Evolutionary conservation across 2,888 invertebrate genomes (phyloP), one percentile per base, ranked within the genome.

Genomic region (Lathronympha strigana): DNA sequence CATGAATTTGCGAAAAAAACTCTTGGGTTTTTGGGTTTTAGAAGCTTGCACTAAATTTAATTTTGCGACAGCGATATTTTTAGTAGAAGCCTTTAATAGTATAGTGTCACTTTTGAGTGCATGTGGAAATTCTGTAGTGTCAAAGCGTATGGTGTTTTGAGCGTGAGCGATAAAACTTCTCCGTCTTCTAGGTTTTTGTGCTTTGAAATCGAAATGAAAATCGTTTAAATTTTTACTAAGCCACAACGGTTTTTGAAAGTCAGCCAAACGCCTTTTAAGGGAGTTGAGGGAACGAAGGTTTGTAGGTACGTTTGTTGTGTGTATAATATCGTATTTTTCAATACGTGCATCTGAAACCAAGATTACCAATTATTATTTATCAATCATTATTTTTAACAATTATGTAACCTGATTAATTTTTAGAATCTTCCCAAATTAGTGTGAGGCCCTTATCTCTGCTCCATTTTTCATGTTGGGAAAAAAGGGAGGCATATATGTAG

Each of bases 11-110:
- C 1, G 1, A 21, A 45, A 57, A 8, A 43, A 17, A 21, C 43
- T 11, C 19, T 3, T 45, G 43, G 13, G 43, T 19, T 31, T 57
- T 6, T 55, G 28, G 3, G 25, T 13, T 57, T 55, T 40, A 13
- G 43, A 11, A 43, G 43, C 8, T 55, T 57, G 28, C 1, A 57
- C 31, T 8, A 57, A 31, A 31, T 6, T 8, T 19, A 57, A 43
- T 45, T 57, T 57, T 4, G 43, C 57, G n/a, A 57, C n/a, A 1
- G 31, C 57, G 4, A 57, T n/a, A 25, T 57, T 57, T 43, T 45
- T 57, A 3, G 19, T 31, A 9, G 1, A 0, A 1, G 19, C 31
- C 23, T 36, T 53, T 4, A 23, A 8, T 31, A n/a, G 13, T 4
- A 4, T 13, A n/a, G 19, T 19, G 0, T 40, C 6, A 5, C 6